Evolutionary conservation across 92 coral and sea anemone genomes (phyloP), one percentile per base, ranked within the genome.

Genomic region (Epizoanthus illoricatus): DNA sequence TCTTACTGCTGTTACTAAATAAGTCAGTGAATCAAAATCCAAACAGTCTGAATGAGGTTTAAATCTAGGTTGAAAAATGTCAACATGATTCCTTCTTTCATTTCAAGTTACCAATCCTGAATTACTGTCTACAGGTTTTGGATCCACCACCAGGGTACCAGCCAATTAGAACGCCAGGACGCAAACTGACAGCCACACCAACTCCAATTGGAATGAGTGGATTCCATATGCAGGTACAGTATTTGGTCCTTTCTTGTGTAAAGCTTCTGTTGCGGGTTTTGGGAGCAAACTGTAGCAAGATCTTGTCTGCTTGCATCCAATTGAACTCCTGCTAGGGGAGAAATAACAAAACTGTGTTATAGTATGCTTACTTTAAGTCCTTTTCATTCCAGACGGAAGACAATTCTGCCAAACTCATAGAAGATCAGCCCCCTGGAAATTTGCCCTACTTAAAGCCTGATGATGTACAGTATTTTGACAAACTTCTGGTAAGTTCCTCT

Each of bases 341-440:
- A 52, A 52, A 3, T 45, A 45, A 45, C 52, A 45, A 45, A 52
- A 16, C 56, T 0, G 3, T 52, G 56, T 52, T 52, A 49, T 12
- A 49, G 56, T 9, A 52, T 52, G 56, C 12, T 52, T 42, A 58
- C 24, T 24, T 80, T 40, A 47, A 62, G 63, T 54, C 18, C 9
- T 16, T 61, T 75, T 67, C 64, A 13, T 85, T 92, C 75, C 83
- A 96, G 99, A 91, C 89, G 80, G 99, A 97, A 81, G 99, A 97
- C 87, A 88, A 84, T 61, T 86, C 95, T 39, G 99, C 99, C 66
- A 97, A 97, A 90, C 90, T 93, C 0, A 90, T 97, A 49, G 99
- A 97, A 80, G 99, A 97, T 75, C 99, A 97, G 86, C 99, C 99
- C 23, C 99, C 99, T 49, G 99, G 99, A 23, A 97, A 97, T 73